Percentiles rank a stretch among this genome's conserved stretches.
phyloP scores from a whole-genome alignment of 2,797 vertebrate genomes.

The Anas flavirostris region DNA sequence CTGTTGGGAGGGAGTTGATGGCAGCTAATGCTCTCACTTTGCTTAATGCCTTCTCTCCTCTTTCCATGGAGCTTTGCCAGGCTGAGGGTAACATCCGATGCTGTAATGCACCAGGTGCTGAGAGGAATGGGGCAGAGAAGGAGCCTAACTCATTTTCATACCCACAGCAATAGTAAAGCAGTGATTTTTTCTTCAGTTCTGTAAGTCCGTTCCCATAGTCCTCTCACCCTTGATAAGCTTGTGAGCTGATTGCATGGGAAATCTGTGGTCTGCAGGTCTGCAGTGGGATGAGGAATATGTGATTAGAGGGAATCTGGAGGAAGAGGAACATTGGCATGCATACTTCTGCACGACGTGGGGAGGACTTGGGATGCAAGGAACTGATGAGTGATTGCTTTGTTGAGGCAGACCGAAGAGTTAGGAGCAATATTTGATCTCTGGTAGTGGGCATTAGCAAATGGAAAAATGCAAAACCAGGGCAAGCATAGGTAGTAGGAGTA shows the following conservation, averaged over 20 bases:
- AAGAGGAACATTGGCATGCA: neutral
- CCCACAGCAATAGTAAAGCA: neutral
- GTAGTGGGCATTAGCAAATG: neutral
- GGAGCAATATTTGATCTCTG: neutral
- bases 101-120: neutral
- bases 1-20: neutral
- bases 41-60: neutral
- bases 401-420: neutral
- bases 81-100: neutral
- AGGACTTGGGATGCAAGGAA: neutral
- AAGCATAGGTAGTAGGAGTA: neutral
- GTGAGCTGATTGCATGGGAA: neutral
- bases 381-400: neutral
- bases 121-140: neutral
- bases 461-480: neutral
- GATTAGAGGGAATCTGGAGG: neutral
- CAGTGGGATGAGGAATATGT: neutral
- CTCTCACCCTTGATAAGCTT: neutral
- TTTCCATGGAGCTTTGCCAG: slow-evolving; percentile 16
- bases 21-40: neutral
- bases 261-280: neutral
- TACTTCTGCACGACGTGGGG: neutral
- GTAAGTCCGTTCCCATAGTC: neutral
- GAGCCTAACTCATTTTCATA: neutral
- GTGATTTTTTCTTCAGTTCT: neutral